Percentiles rank a stretch among this genome's conserved stretches.
These are phyloP conservation scores for Halocynthia aurantium DNA, from an alignment of 23 tunicate species.

Conservation along the genomic window DNA sequence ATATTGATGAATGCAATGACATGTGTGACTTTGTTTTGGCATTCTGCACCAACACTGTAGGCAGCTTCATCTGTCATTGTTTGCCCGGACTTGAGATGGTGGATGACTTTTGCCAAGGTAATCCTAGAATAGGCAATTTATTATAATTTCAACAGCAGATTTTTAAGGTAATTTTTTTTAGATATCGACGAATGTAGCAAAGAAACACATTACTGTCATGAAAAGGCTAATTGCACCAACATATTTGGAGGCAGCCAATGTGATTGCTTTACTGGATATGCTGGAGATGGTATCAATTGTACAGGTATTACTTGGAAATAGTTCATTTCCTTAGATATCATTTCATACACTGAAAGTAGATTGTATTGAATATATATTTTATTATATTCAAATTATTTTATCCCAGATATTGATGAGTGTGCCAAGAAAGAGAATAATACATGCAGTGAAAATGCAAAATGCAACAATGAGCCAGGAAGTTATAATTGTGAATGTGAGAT, in stretches of 20 bases:
- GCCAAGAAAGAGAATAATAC: neutral
- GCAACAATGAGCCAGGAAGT: conserved; percentile 32
- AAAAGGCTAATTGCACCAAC: conserved; percentile 12
- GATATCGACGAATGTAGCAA: conserved; percentile 23
- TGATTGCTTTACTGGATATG: conserved; percentile 9
- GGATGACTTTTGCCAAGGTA: neutral
- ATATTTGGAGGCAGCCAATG: conserved; percentile 11
- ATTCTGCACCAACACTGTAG: conserved; percentile 11
- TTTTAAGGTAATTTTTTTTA: neutral
- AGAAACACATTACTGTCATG: neutral
- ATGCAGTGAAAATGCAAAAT: conserved; percentile 26
- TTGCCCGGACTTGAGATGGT: conserved; percentile 6
- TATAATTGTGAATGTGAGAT: conserved; percentile 29
- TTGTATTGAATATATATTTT: neutral
- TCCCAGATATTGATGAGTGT: conserved; percentile 43
- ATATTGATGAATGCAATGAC: no score
- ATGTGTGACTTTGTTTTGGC: no score
- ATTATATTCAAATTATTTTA: neutral
- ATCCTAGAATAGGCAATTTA: no score
- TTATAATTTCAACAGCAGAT: no score
- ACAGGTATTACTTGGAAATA: neutral
- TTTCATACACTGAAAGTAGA: neutral
- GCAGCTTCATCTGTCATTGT: conserved; percentile 29
- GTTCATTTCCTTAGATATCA: neutral
- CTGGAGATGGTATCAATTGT: conserved; percentile 3